These are phyloP conservation scores for Diplolepis rosae DNA, from an alignment of 2,888 invertebrate genomes.

Conservation along the genomic window DNA sequence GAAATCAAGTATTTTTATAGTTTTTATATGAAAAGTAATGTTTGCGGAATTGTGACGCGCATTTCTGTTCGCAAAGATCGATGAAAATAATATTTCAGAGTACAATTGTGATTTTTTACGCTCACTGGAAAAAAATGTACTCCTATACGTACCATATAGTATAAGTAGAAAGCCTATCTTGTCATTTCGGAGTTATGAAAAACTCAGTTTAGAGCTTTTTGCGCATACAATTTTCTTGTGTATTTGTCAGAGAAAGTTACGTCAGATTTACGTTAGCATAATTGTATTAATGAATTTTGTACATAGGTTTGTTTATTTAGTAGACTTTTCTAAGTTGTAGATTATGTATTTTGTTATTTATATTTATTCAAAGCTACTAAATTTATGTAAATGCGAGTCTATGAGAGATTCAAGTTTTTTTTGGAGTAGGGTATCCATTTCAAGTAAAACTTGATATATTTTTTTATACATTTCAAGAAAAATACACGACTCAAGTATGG, in stretches of 20 bases:
- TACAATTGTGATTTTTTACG: conserved; percentile 1
- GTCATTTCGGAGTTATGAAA: background rate
- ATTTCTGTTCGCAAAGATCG: background rate
- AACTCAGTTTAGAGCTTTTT: background rate
- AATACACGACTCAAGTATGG: too few relatives aligned
- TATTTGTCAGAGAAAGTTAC: background rate
- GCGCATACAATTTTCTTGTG: background rate
- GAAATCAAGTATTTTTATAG: conserved; percentile 26
- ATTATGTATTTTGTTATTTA: conserved; percentile 9
- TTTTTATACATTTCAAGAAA: too few relatives aligned
- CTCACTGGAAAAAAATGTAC: background rate
- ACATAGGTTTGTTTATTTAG: conserved; percentile 25
- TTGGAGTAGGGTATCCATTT: too few relatives aligned
- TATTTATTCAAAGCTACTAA: background rate
- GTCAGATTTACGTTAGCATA: background rate
- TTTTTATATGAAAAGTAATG: conserved; percentile 10
- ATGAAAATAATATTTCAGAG: background rate
- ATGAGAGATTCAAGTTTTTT: too few relatives aligned
- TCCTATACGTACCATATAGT: background rate
- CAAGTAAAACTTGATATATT: too few relatives aligned
- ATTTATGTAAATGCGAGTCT: too few relatives aligned
- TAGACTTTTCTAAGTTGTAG: background rate
- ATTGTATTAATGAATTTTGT: conserved; percentile 20
- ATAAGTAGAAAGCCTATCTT: conserved; percentile 11
- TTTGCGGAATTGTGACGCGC: conserved; percentile 7